Evolutionary conservation across 2,888 invertebrate species (phyloP), one percentile per base, ranked within the genome.

Genomic region (Spodoptera exigua): DNA sequence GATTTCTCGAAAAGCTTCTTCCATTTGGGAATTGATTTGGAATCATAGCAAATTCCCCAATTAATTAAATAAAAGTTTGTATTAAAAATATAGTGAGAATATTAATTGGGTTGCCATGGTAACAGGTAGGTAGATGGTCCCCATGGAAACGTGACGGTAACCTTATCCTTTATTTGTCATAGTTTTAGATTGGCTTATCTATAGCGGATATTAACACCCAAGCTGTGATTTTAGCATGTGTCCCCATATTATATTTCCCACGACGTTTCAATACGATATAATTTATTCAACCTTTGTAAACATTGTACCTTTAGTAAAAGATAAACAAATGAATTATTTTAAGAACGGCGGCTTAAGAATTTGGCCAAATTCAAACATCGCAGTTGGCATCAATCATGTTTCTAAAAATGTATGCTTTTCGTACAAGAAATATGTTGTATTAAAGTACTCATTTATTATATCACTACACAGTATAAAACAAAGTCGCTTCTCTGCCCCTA

Each of bases 181-280:
- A 55, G 67, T 45, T 46, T 47, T 43, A 61, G 63, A 62, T 69
- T 56, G 36, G 16, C 70, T 74, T 70, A 70, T 74, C 70, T 57
- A 11, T 12, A 46, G 39, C 70, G 70, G 74, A 74, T 62, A 70
- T 73, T 61, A 70, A 70, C 70, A 69, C 21, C 39, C 56, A 34
- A 46, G 44, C 70, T 62, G 35, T 73, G 74, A 49, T 62, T 70
- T 70, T 45, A 55, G 62, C 69, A 73, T 73, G 41, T 54, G 69
- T 52, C 9, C 27, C 49, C 37, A 40, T 61, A 49, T 73, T 52
- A 36, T 49, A 7, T 73, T 68, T 69, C 74, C 62, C 69, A 73
- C 74, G 74, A 12, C 2, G 13, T n/a, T 65, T 21, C 32, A 46
- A n/a, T 37, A 14, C 1, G 1, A 45, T 44, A 17, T 11, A 51